Evolutionary conservation across 2,888 invertebrate species (phyloP), one percentile per base, ranked within the genome.

Genomic region (Falcaria lacertinaria): DNA sequence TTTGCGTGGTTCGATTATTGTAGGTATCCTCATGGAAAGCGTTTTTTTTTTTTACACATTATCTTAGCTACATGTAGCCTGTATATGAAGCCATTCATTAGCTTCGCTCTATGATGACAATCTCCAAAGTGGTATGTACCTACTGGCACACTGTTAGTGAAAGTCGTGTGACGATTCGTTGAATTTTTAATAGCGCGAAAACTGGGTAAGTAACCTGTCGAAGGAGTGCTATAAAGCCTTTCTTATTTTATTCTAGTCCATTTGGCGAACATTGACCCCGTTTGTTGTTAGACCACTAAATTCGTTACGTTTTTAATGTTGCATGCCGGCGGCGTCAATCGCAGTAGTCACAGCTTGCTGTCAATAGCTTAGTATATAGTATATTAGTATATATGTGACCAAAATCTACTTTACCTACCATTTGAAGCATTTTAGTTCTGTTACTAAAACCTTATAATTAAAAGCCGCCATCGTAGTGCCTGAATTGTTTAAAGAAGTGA

Each of bases 151-250:
- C 66, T 65, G 71, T 62, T 71, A 85, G 87, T 86, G 87, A 88
- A 88, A 88, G 88, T 86, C 76, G 74, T 79, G 76, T 78, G 82
- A 80, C 77, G 80, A 82, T 85, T 82, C 78, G 75, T 80, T 80
- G 82, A 83, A 83, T 80, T 81, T 82, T 85, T 83, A 86, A 83
- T 83, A 81, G 74, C 78, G 69, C 73, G 74, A 79, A 80, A 84
- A 77, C 79, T 84, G 81, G 80, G 81, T 76, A 83, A 81, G 77
- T 74, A 67, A 79, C 82, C 74, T 80, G 80, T 70, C 64, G 66
- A 77, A 80, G 78, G 76, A 79, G 76, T 64, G 72, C 66, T 73
- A 49, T 39, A 66, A 68, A 77, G 80, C 80, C 80, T 84, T 85
- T 85, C 82, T 82, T 84, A 80, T 81, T 80, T 80, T 72, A 77